These are phyloP conservation scores for Mystacornis crossleyi DNA, from an alignment of 2,113 vertebrate genomes.

Conservation along the genomic window DNA sequence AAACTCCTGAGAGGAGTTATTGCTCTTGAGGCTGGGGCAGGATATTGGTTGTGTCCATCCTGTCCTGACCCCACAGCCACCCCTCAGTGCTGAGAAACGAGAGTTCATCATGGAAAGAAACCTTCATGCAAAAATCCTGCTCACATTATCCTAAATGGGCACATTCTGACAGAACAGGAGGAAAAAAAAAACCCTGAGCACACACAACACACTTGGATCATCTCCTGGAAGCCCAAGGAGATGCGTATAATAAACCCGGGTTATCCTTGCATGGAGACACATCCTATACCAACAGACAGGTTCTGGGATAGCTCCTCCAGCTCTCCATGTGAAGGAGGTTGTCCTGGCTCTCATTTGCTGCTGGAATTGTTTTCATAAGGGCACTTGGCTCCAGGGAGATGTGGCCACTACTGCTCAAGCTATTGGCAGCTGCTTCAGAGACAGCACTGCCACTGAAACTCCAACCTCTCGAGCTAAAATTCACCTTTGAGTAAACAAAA, in stretches of 20 bases:
- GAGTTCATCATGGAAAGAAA: background rate
- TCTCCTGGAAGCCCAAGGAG: background rate
- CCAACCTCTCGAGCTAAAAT: background rate
- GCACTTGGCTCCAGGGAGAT: background rate
- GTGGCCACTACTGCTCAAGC: background rate
- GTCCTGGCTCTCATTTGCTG: background rate
- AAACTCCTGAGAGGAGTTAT: background rate
- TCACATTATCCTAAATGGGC: background rate
- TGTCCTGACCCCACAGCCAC: background rate
- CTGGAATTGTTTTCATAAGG: background rate
- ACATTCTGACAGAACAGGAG: background rate
- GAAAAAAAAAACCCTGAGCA: fast-evolving
- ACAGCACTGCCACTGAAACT: background rate
- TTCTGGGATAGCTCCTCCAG: background rate
- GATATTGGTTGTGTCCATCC: background rate
- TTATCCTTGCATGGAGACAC: background rate
- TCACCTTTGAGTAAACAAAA: background rate
- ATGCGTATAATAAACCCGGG: background rate
- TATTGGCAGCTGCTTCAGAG: background rate
- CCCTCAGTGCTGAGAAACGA: background rate
- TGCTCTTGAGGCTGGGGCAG: background rate
- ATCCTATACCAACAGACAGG: background rate
- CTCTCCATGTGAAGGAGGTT: background rate
- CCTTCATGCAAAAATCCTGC: background rate
- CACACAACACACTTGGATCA: background rate